Evolutionary conservation across 2,113 vertebrate genomes (phyloP), one percentile per base, ranked within the genome.

Genomic region (Lycocorax pyrrhopterus): DNA sequence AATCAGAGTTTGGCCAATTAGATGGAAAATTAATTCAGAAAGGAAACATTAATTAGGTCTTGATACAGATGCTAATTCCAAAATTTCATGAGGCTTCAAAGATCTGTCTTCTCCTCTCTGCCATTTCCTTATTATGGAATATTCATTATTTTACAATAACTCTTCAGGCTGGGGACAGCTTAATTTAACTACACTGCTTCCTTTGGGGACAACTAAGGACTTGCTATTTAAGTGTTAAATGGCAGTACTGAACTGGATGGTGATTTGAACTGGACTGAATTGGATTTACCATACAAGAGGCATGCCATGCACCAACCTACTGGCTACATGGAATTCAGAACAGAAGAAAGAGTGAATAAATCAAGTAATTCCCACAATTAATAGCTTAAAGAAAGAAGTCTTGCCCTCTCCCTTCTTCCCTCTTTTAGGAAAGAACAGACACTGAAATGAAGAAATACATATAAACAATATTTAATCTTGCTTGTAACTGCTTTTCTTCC

Each of bases 1-100:
- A 94, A 93, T 87, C 84, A 96, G 80, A 87, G 43, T 37, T 91
- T 93, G 91, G 84, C 66, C 87, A 95, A 94, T 95, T 95, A 94
- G 21, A 62, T 74, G 82, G 96, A 95, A 97, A 96, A 89, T 39
- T 1, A 90, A 87, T 82, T 94, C 83, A 88, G 64, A 95, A 80
- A 89, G 91, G 93, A 96, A 96, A 72, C 59, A 63, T 83, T 88
- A 95, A 93, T 83, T 91, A 83, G 37, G 56, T 76, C 88, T 80
- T 83, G 37, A 89, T 87, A 79, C 12, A 85, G 63, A 89, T 72
- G 47, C 8, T 89, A 91, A 89, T 84, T 77, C 55, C 51, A 93
- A 90, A 49, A 46, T 60, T 91, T 94, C 71, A 83, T 5, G 10
- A 91, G 43, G 46, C 30, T 93, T 87, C 74, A 62, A 66, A 52